Evolutionary conservation across 2,888 invertebrate species (phyloP).

Genomic region (Dioctria linearis): DNA sequence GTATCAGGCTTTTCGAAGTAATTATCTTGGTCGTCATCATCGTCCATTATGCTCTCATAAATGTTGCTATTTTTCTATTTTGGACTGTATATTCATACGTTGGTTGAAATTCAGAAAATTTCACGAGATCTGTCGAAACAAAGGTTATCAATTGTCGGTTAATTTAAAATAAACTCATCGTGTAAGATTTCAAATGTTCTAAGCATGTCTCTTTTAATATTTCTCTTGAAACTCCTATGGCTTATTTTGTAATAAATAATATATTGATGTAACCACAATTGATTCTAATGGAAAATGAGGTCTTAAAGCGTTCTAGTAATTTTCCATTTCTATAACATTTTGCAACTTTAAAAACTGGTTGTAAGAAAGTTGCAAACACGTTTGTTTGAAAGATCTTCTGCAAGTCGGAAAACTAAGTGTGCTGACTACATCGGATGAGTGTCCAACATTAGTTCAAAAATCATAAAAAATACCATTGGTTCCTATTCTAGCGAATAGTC

Average conservation of each 20-base stretch:
- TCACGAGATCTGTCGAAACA: slow-evolving; percentile 72
- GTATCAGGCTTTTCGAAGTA: slow-evolving; percentile 59
- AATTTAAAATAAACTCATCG: slow-evolving; percentile 89
- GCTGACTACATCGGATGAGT: too few relatives aligned
- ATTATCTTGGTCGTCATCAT: slow-evolving; percentile 60
- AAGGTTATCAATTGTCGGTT: slow-evolving; percentile 84
- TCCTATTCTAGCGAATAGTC: too few relatives aligned
- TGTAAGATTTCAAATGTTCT: slow-evolving; percentile 84
- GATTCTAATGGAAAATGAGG: slow-evolving; percentile 88
- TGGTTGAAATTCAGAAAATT: slow-evolving; percentile 60
- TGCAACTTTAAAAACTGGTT: slow-evolving; percentile 81
- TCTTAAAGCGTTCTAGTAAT: slow-evolving; percentile 88
- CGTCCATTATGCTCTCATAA: slow-evolving; percentile 55
- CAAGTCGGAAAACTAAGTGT: too few relatives aligned
- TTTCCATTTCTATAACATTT: slow-evolving; percentile 87
- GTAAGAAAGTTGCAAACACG: slow-evolving; percentile 72
- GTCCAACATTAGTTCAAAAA: too few relatives aligned
- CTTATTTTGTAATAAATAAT: slow-evolving; percentile 62
- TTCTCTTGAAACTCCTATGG: slow-evolving; percentile 70
- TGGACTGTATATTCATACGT: background rate
- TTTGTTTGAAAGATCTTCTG: too few relatives aligned
- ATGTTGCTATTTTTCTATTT: slow-evolving; percentile 61
- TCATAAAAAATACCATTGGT: too few relatives aligned
- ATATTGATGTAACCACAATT: slow-evolving; percentile 77
- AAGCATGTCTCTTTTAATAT: slow-evolving; percentile 78